These are phyloP conservation scores for Scylla paramamosain DNA, from an alignment of 1,140 invertebrate species.

Conservation along the genomic window DNA sequence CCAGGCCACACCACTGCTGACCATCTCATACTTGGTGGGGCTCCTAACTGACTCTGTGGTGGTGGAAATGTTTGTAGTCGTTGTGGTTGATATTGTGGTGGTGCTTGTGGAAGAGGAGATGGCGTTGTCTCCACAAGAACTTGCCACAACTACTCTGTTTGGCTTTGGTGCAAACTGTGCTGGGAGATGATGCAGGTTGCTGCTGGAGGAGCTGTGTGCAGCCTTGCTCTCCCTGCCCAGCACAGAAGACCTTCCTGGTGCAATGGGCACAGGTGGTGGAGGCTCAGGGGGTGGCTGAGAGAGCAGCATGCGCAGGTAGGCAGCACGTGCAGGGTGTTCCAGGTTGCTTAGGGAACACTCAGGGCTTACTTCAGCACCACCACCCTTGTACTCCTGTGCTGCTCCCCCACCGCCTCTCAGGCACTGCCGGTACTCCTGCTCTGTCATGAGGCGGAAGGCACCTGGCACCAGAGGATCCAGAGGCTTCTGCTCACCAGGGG, in stretches of 20 bases:
- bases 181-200: not conserved
- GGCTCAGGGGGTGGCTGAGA: not conserved
- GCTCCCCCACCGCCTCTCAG: not conserved
- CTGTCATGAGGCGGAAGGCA: slow-evolving; percentile 57
- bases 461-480: not conserved
- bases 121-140: not conserved
- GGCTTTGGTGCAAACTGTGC: not conserved
- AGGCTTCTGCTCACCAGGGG: not conserved
- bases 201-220: not conserved
- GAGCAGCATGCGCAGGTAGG: slow-evolving; percentile 58
- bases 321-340: slow-evolving; percentile 52
- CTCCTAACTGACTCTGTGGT: not conserved
- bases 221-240: not conserved
- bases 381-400: not conserved
- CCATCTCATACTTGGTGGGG: not conserved
- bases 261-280: not conserved
- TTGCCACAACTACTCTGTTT: not conserved
- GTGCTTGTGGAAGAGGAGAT: too few species aligned
- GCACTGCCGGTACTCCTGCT: slow-evolving; percentile 50
- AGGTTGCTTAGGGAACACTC: slow-evolving; percentile 49
- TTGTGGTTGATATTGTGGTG: not conserved
- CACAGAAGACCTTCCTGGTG: not conserved
- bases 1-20: not conserved
- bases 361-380: not conserved
- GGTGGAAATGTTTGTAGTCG: not conserved